Evolutionary conservation across 1,140 invertebrate species (phyloP), one percentile per base, ranked within the genome.

Genomic region (Zeugodacus cucurbitae): DNA sequence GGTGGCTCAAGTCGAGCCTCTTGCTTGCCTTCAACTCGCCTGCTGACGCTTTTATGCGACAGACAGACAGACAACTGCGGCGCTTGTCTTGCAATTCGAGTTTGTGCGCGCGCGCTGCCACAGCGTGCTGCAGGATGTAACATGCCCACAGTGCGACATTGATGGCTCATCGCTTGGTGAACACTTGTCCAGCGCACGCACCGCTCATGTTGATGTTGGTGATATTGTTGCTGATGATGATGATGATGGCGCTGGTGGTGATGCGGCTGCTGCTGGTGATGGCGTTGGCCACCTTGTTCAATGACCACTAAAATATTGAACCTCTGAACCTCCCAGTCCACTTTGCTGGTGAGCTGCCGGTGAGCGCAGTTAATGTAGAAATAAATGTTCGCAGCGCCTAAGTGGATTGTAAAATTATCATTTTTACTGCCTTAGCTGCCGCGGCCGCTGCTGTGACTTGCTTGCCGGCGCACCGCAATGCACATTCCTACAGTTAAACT

Each of bases 181-280:
- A 59, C 22, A 26, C n/a, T n/a, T 86, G 41, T 86, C 22, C 37
- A 11, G 14, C 58, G 22, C 10, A 26, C 22, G 22, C 58, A n/a
- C n/a, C 11, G 64, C 26, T 34, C 1, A 1, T 57, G 86, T 3
- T 88, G 88, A 20, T 67, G 88, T 87, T 91, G 91, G 92, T 92
- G 91, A 3, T 22, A 41, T 90, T 89, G 78, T 90, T 91, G 87
- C 90, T 91, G 41, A 26, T 82, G 67, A 29, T 59, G 58, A 59
- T n/a, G 58, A 14, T 62, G 82, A 7, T 88, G 88, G 32, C 82
- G 87, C 89, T 92, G 90, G 92, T 91, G 91, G 20, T 22, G 29
- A 89, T 89, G 82, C 90, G 91, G 37, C 91, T 91, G 41, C 7
- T 54, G 74, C 3, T 89, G 90, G 70, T 91, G 92, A 92, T 91